A percentile compares a stretch with the other conserved stretches of the same genome.
These are phyloP conservation scores for Blastobasis adustella DNA, from an alignment of 2,888 invertebrate genomes.

Conservation along the genomic window DNA sequence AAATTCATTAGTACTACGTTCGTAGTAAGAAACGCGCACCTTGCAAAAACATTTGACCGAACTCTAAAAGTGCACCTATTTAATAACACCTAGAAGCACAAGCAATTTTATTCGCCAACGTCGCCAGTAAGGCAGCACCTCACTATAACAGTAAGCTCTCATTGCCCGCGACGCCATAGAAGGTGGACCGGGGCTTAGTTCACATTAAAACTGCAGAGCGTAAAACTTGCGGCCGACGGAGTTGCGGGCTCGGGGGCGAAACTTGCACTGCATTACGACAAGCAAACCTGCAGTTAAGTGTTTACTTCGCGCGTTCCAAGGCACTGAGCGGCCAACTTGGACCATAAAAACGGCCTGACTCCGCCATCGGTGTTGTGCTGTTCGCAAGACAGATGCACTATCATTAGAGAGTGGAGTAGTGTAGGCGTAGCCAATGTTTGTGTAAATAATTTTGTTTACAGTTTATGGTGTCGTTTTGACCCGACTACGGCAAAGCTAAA, in stretches of 20 bases:
- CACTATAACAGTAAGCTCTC: slow-evolving; percentile 21
- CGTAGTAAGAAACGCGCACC: too few relatives aligned
- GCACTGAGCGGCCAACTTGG: slow-evolving; percentile 45
- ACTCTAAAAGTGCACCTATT: too few relatives aligned
- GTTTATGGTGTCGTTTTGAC: too few relatives aligned
- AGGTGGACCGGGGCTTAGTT: slow-evolving; percentile 26
- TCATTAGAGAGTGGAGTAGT: slow-evolving; percentile 17
- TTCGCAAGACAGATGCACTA: slow-evolving; percentile 25
- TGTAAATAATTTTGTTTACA: too few relatives aligned
- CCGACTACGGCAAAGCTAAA: too few relatives aligned
- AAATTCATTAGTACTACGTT: too few relatives aligned
- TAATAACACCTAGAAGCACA: too few relatives aligned
- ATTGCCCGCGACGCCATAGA: slow-evolving; percentile 18
- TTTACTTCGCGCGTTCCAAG: slow-evolving; percentile 66
- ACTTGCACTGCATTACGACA: slow-evolving; percentile 64
- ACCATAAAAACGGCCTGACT: slow-evolving; percentile 55
- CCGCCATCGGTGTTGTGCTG: slow-evolving; percentile 20
- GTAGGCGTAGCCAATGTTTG: too few relatives aligned
- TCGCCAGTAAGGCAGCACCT: too few relatives aligned
- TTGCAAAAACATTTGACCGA: too few relatives aligned
- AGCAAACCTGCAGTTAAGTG: slow-evolving; percentile 68
- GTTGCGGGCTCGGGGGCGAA: slow-evolving; percentile 41
- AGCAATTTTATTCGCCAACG: too few relatives aligned
- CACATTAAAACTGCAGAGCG: slow-evolving; percentile 55
- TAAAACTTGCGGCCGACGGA: slow-evolving; percentile 45